Conservation (phyloP, 2,113 vertebrate genomes). For the Spea bombifrons region DNA sequence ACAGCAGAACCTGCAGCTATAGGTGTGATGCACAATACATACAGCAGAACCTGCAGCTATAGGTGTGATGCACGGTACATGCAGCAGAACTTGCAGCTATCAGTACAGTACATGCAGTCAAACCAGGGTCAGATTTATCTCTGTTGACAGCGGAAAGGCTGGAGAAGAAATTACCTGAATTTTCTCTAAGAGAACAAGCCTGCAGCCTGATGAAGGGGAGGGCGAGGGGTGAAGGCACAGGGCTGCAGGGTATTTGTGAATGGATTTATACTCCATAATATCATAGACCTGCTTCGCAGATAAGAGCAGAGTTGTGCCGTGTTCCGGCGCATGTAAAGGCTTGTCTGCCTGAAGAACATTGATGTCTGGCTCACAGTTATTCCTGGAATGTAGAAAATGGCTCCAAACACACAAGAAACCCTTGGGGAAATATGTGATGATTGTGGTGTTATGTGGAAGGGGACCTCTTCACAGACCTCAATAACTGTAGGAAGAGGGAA, state of each 20-base stretch:
- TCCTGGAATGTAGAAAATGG: slow-evolving; percentile 26
- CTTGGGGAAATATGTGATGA: slow-evolving; percentile 13
- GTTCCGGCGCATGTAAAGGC: slow-evolving; percentile 23
- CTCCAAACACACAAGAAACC: slow-evolving; percentile 13
- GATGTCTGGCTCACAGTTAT: slow-evolving; percentile 27
- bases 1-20: too few species aligned
- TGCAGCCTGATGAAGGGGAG: not conserved
- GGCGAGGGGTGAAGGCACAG: not conserved
- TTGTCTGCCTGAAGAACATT: slow-evolving; percentile 7
- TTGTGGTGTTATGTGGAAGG: not conserved
- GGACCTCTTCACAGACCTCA: not conserved
- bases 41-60: not conserved
- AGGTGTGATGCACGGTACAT: not conserved
- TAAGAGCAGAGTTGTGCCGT: slow-evolving; percentile 5
- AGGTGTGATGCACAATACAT: not conserved
- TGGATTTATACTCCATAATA: slow-evolving; percentile 24
- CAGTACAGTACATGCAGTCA: not conserved
- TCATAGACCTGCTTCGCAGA: slow-evolving; percentile 10
- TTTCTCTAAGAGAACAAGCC: not conserved
- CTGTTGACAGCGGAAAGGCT: not conserved
- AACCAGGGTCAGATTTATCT: not conserved
- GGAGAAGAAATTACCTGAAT: not conserved
- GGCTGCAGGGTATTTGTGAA: slow-evolving; percentile 30
- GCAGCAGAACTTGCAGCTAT: too few species aligned
- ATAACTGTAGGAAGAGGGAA: not conserved